Evolutionary conservation across 1,140 invertebrate species (phyloP).

Genomic region (Drosophila santomea): DNA sequence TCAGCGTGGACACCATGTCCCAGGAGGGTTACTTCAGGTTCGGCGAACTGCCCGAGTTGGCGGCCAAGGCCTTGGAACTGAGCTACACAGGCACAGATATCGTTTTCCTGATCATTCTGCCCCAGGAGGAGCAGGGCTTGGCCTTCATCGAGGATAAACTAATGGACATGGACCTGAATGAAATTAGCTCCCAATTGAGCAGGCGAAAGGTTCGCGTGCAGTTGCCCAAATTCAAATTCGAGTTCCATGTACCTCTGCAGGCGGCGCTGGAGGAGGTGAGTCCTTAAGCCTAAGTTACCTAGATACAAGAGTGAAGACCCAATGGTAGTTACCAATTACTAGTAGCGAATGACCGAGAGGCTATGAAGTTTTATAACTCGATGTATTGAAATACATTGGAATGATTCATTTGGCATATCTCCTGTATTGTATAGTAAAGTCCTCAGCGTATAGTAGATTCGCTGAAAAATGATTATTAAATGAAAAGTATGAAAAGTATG

Average conservation of each 20-base stretch:
- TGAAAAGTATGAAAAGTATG: too few relatives aligned
- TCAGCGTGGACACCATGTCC: slow-evolving; percentile 85
- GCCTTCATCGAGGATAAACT: slow-evolving; percentile 85
- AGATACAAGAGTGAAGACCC: too few relatives aligned
- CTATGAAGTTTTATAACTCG: too few relatives aligned
- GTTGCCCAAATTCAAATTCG: slow-evolving; percentile 88
- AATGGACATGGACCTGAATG: slow-evolving; percentile 62
- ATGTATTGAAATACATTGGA: too few relatives aligned
- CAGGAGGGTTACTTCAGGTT: slow-evolving; percentile 71
- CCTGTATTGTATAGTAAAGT: too few relatives aligned
- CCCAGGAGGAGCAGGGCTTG: slow-evolving; percentile 85
- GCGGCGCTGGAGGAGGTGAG: slow-evolving; percentile 85
- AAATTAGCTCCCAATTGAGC: slow-evolving; percentile 64
- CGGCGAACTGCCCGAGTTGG: slow-evolving; percentile 47
- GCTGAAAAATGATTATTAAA: too few relatives aligned
- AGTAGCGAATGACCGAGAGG: too few relatives aligned
- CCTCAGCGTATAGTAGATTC: too few relatives aligned
- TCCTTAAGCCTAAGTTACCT: background rate
- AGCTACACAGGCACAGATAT: slow-evolving; percentile 85
- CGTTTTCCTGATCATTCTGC: slow-evolving; percentile 87
- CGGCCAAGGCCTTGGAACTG: slow-evolving; percentile 58
- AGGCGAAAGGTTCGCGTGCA: slow-evolving; percentile 84
- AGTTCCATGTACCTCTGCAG: slow-evolving; percentile 85
- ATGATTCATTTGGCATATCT: too few relatives aligned
- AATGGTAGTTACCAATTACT: too few relatives aligned